A percentile compares a stretch with the other conserved stretches of the same genome.
phyloP scores from a whole-genome alignment of 2,797 vertebrate genomes.

The Basileuterus tristriatus region DNA sequence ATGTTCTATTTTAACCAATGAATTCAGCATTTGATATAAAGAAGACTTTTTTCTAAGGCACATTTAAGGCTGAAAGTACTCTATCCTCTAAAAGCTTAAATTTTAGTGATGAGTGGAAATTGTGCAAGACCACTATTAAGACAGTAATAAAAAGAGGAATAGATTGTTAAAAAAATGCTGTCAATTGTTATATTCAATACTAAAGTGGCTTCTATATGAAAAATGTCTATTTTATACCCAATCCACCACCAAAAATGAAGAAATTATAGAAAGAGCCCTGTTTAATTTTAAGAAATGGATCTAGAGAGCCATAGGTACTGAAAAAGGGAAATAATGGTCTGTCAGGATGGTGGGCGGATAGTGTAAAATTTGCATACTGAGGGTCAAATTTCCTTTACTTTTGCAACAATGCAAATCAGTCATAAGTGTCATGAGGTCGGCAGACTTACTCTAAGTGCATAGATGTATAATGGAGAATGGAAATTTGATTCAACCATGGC shows the following conservation, averaged over 20 bases:
- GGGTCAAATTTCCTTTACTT: background rate
- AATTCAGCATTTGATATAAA: background rate
- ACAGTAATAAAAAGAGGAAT: background rate
- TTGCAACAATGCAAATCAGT: background rate
- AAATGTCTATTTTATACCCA: background rate
- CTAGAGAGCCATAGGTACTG: background rate
- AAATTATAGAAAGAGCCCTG: background rate
- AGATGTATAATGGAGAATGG: background rate
- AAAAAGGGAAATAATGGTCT: background rate
- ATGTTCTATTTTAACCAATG: background rate
- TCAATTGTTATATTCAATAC: background rate
- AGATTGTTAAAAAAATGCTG: background rate
- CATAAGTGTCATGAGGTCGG: background rate
- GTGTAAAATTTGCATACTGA: background rate
- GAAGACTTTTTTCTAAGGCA: background rate
- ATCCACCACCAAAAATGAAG: background rate
- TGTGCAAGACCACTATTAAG: background rate
- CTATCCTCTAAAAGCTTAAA: background rate
- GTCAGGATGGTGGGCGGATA: background rate
- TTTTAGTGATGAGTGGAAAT: background rate
- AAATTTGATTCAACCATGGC: background rate
- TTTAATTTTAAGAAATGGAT: background rate
- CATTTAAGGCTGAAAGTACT: background rate
- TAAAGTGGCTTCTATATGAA: background rate
- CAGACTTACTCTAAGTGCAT: background rate